Conservation (phyloP, 2,113 vertebrate genomes). For the Caloenas nicobarica region DNA sequence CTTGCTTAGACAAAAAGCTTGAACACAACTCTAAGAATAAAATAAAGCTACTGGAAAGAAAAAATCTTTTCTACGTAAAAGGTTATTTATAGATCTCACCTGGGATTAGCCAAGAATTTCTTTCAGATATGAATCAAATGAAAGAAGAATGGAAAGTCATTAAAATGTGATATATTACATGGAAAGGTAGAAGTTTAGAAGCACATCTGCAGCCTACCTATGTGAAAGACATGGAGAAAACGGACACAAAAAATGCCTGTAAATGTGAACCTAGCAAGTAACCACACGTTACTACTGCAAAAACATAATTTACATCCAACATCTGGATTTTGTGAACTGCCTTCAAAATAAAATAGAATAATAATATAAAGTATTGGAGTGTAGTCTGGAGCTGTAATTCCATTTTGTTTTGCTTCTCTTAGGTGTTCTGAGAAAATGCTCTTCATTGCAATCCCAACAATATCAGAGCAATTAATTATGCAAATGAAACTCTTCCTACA, state of each 20-base stretch:
- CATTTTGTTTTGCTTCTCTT: background rate
- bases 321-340: constrained; percentile 5
- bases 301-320: background rate
- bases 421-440: background rate
- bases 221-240: background rate
- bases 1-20: background rate
- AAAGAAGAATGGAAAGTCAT: constrained; percentile 8
- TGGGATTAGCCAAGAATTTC: constrained; percentile 7
- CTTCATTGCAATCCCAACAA: background rate
- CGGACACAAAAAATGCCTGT: background rate
- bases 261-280: constrained; percentile 8
- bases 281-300: constrained; percentile 26
- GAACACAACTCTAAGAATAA: background rate
- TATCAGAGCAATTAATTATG: background rate
- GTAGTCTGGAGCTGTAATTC: background rate
- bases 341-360: background rate
- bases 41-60: background rate
- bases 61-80: background rate
- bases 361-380: background rate
- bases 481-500: background rate
- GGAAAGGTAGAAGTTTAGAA: background rate
- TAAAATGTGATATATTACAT: constrained; percentile 37
- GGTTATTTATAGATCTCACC: constrained; percentile 16
- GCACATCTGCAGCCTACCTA: constrained; percentile 21
- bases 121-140: constrained; percentile 26